Evolutionary conservation across 2,888 invertebrate genomes (phyloP).

Genomic region (Amphimallon solstitiale): DNA sequence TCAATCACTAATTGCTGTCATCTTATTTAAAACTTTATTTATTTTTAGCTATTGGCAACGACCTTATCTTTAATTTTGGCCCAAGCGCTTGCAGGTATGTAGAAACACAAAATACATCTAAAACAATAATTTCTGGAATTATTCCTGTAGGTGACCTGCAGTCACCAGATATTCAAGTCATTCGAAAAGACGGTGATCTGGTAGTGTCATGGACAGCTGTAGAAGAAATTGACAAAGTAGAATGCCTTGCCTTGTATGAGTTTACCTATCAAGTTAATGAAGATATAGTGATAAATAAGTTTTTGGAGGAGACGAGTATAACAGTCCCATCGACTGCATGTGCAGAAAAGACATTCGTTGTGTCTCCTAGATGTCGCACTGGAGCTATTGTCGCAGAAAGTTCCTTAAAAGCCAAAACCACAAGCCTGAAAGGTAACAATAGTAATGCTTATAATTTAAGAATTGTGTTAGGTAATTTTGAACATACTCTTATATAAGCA

Average conservation of each 20-base stretch:
- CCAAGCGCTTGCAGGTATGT: background rate
- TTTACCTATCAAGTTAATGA: constrained; percentile 5
- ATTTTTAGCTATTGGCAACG: background rate
- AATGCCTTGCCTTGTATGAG: background rate
- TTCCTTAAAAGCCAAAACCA: background rate
- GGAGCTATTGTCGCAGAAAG: background rate
- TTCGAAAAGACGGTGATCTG: background rate
- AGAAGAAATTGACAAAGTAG: background rate
- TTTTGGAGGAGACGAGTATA: background rate
- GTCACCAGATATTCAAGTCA: background rate
- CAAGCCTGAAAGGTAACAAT: constrained; percentile 3
- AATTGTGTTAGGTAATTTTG: too few relatives aligned
- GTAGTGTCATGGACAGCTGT: background rate
- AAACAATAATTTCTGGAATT: background rate
- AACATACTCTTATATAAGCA: too few relatives aligned
- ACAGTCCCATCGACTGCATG: background rate
- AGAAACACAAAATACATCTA: background rate
- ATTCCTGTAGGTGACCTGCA: background rate
- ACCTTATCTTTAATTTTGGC: too few relatives aligned
- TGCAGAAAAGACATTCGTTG: background rate
- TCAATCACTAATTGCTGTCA: too few relatives aligned
- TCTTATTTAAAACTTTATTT: background rate
- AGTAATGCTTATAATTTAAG: too few relatives aligned
- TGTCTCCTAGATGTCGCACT: constrained; percentile 6
- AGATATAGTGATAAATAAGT: background rate